Evolutionary conservation across 2,797 vertebrate species (phyloP).

Genomic region (Hyperoplus lanceolatus): DNA sequence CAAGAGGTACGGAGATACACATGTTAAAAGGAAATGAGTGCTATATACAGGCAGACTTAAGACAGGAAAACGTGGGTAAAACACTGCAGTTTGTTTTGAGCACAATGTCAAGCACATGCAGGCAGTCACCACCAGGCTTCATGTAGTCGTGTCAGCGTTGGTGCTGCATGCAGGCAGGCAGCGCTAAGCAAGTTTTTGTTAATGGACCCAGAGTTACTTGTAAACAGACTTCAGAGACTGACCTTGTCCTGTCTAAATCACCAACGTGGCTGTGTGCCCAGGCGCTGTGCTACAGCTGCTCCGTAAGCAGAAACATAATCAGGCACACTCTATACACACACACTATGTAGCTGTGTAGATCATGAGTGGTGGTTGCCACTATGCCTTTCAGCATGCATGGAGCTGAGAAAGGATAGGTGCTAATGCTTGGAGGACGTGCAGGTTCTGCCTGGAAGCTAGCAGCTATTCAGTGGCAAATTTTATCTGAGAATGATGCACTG

Average conservation of each 20-base stretch:
- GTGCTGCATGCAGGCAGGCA: background rate
- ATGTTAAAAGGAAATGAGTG: background rate
- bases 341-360: constrained; percentile 23
- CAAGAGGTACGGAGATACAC: constrained; percentile 11
- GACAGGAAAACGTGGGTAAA: background rate
- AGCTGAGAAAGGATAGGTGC: background rate
- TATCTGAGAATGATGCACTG: background rate
- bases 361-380: constrained; percentile 15
- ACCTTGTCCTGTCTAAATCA: constrained; percentile 76
- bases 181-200: background rate
- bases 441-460: constrained; percentile 32
- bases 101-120: background rate
- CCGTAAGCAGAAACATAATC: constrained; percentile 60
- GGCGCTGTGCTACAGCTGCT: constrained; percentile 61
- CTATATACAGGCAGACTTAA: background rate
- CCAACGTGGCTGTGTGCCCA: constrained; percentile 68
- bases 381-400: constrained; percentile 17
- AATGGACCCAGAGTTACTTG: constrained; percentile 8
- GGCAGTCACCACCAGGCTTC: background rate
- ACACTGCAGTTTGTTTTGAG: background rate
- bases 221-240: constrained; percentile 43
- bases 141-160: constrained; percentile 2
- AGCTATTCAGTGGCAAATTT: constrained; percentile 3
- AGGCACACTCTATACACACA: constrained; percentile 26
- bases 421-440: constrained; percentile 10